Percentiles rank a stretch among this genome's conserved stretches.
Evolutionary conservation across 2,113 vertebrate species (phyloP).

Genomic region (Cettia cetti): DNA sequence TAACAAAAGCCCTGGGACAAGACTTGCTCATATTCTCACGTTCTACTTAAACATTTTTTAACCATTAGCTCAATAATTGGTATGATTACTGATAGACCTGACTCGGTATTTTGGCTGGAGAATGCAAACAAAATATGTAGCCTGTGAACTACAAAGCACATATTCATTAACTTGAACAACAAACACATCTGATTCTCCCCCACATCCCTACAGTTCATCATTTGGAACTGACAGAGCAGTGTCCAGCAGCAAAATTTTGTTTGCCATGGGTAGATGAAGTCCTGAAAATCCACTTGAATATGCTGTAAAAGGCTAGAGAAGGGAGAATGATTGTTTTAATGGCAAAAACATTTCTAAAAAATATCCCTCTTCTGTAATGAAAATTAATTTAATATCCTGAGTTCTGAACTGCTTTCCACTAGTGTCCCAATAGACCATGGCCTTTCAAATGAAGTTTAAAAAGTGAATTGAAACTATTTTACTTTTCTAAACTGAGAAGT

Average conservation of each 20-base stretch:
- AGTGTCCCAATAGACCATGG: not conserved
- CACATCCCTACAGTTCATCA: not conserved
- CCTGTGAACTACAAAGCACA: not conserved
- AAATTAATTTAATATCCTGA: not conserved
- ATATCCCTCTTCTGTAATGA: not conserved
- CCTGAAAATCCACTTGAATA: not conserved
- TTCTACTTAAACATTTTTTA: not conserved
- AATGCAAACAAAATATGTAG: not conserved
- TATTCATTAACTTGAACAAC: not conserved
- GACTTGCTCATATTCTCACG: not conserved
- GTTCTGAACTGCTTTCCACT: not conserved
- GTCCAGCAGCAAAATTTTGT: not conserved
- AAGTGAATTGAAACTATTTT: not conserved
- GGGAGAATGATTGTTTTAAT: not conserved
- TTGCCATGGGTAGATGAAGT: not conserved
- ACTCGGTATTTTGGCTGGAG: not conserved
- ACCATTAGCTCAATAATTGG: not conserved
- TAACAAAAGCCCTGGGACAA: not conserved
- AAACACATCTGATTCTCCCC: not conserved
- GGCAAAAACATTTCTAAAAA: not conserved
- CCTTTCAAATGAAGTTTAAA: not conserved
- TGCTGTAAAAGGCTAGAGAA: not conserved
- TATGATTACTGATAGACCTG: not conserved
- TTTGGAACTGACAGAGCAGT: not conserved
- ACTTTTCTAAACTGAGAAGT: not conserved